A percentile compares a stretch with the other conserved stretches of the same genome.
Evolutionary conservation across 1,140 invertebrate genomes (phyloP).

Genomic region (Drosophila dunni): DNA sequence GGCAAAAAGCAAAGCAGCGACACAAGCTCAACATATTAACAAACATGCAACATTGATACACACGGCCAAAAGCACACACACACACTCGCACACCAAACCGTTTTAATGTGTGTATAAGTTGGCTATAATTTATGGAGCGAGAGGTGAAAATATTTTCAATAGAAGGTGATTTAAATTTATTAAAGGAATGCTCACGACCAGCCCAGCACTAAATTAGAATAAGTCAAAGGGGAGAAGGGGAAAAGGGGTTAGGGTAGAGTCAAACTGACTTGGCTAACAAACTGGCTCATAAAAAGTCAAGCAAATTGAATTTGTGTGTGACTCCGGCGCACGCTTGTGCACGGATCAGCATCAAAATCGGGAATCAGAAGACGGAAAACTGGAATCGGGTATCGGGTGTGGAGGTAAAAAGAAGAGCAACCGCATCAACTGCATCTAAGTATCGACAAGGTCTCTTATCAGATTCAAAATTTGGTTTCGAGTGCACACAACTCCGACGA

Average conservation of each 20-base stretch:
- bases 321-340: conserved; percentile 44
- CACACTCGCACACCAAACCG: neutral
- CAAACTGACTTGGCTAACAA: neutral
- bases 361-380: neutral
- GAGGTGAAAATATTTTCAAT: conserved; percentile 83
- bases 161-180: conserved; percentile 84
- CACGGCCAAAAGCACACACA: neutral
- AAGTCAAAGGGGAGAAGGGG: conserved; percentile 36
- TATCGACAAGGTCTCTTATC: conserved; percentile 72
- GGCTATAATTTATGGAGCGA: conserved; percentile 72
- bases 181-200: conserved; percentile 81
- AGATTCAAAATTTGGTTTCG: conserved; percentile 52
- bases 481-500: conserved; percentile 44
- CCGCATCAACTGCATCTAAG: conserved; percentile 53
- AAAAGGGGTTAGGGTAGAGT: neutral
- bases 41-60: conserved; percentile 19
- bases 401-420: conserved; percentile 6
- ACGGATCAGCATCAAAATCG: conserved; percentile 35
- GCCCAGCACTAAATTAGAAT: conserved; percentile 79
- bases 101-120: conserved; percentile 24
- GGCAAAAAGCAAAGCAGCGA: conserved; percentile 8
- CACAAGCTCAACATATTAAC: neutral
- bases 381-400: conserved; percentile 24
- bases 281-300: conserved; percentile 67
- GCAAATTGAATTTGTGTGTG: conserved; percentile 76